Evolutionary conservation across 2,113 vertebrate species (phyloP), one percentile per base, ranked within the genome.

Genomic region (Eublepharis macularius): DNA sequence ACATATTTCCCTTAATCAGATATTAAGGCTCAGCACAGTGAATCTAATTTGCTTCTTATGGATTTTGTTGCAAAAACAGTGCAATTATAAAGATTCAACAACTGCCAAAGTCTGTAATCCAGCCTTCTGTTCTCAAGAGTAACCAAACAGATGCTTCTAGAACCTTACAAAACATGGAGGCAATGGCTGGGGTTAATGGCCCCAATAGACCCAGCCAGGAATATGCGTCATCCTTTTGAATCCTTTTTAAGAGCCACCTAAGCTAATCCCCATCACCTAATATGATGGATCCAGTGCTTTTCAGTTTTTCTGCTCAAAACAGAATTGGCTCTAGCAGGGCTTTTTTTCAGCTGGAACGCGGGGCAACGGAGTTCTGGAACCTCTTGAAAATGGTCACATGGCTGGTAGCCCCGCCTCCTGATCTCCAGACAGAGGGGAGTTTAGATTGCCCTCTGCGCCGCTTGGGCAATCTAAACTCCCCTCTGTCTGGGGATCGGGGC

Each of bases 1-100:
- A 89, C 83, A 92, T 34, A 57, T 34, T 80, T 85, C 6, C 68
- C 76, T 86, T 93, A 0, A 87, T 51, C n/a, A 80, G 41, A 47
- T 19, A 65, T 43, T 79, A 83, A 72, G 24, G 32, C 7, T 36
- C 51, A 39, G 1, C 3, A 10, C 34, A 73, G n/a, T 19, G 73
- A 36, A 45, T 41, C 47, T 68, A 24, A 77, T 66, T 36, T 76
- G 39, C 14, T 36, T 8, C 39, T 47, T 66, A 49, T 26, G 6
- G 3, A 65, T 19, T 3, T 68, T 76, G 7, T 16, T 47, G 14
- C 45, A 66, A 51, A 65, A 19, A 36, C 9, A 49, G 3, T 47
- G n/a, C n/a, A 10, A 8, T 13, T 43, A 68, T 13, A 14, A 41
- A 39, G 66, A 66, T 41, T 12, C n/a, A 70, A 51, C 34, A 41